These are phyloP conservation scores for Peromyscus attwateri DNA, from an alignment of 2,797 vertebrate genomes.

Conservation along the genomic window DNA sequence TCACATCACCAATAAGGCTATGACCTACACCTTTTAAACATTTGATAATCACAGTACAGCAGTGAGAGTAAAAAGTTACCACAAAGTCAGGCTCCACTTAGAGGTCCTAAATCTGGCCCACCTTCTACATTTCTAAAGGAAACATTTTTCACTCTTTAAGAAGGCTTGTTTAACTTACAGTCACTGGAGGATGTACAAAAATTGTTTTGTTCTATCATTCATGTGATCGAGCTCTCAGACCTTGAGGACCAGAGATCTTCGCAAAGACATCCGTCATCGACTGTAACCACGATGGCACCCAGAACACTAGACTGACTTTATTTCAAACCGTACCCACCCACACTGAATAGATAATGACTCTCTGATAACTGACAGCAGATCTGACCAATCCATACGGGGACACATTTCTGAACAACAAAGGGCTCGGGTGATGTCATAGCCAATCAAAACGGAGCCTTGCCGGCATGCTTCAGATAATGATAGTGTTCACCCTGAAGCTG, in stretches of 20 bases:
- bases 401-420: not conserved
- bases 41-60: conserved; percentile 13
- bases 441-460: not conserved
- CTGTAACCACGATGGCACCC: not conserved
- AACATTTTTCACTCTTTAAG: not conserved
- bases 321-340: not conserved
- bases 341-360: accelerated
- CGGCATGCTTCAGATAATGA: not conserved
- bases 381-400: conserved; percentile 51
- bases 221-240: accelerated
- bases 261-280: not conserved
- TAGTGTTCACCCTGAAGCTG: not conserved
- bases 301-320: accelerated
- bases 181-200: not conserved
- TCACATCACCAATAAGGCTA: not conserved
- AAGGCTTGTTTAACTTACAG: not conserved
- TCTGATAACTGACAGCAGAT: conserved; percentile 58
- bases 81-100: not conserved
- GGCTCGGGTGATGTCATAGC: not conserved
- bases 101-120: not conserved
- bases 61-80: conserved; percentile 13
- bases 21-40: not conserved
- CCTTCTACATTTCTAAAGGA: not conserved
- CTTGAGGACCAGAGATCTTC: not conserved
- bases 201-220: not conserved